Conservation (phyloP, 2,113 vertebrate genomes). For the Uropsilus gracilis region DNA sequence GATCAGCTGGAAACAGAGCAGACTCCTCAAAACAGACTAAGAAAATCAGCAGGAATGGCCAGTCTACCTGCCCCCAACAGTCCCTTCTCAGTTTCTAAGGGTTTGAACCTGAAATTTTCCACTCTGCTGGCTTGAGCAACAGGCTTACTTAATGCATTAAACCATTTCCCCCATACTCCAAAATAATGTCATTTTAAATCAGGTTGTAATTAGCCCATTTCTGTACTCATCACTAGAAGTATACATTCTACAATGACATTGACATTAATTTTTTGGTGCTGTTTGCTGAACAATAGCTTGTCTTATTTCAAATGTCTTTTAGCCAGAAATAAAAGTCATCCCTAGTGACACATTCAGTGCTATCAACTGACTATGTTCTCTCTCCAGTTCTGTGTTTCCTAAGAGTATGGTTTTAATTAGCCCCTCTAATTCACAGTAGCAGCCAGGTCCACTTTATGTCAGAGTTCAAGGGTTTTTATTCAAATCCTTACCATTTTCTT, state of each 20-base stretch:
- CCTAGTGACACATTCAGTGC: conserved; percentile 83
- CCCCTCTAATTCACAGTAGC: conserved; percentile 75
- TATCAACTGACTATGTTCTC: conserved; percentile 81
- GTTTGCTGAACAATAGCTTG: conserved; percentile 79
- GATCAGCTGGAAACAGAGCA: conserved; percentile 15
- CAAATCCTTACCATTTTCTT: conserved; percentile 72
- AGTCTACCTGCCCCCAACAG: not conserved
- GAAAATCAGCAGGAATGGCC: conserved; percentile 14
- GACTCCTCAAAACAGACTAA: not conserved
- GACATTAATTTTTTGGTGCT: conserved; percentile 71
- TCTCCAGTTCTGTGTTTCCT: conserved; percentile 81
- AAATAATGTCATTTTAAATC: conserved; percentile 65
- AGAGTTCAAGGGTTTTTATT: conserved; percentile 74
- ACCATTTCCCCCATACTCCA: conserved; percentile 22
- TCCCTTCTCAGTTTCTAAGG: not conserved
- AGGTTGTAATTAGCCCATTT: conserved; percentile 71
- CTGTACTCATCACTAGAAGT: conserved; percentile 79
- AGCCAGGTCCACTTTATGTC: conserved; percentile 80
- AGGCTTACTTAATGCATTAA: conserved; percentile 68
- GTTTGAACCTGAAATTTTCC: conserved; percentile 17
- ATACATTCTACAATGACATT: conserved; percentile 62
- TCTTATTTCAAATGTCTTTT: conserved; percentile 82
- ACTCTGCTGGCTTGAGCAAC: conserved; percentile 1
- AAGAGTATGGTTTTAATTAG: conserved; percentile 86
- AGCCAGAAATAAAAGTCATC: conserved; percentile 84